phyloP scores from a whole-genome alignment of 1,140 invertebrate genomes.

The Epicauta chinensis region DNA sequence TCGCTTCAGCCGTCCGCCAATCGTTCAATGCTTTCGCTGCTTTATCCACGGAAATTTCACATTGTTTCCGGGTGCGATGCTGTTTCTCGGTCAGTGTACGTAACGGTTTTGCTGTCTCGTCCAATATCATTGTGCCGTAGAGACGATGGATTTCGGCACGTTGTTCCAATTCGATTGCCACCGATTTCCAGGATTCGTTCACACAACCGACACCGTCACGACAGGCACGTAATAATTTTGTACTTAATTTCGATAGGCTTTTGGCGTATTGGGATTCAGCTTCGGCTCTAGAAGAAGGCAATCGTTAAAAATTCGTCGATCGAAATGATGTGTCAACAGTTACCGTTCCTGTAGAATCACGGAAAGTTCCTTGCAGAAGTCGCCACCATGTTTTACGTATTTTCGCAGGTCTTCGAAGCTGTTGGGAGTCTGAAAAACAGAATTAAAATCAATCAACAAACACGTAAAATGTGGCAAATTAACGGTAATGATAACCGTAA shows the following conservation, averaged over 20 bases:
- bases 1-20: conserved; percentile 76
- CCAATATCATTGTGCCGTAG: conserved; percentile 60
- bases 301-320: not conserved
- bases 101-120: conserved; percentile 86
- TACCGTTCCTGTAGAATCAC: conserved; percentile 88
- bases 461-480: too few species aligned
- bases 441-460: too few species aligned
- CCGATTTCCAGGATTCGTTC: conserved; percentile 82
- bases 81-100: conserved; percentile 65
- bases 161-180: conserved; percentile 84
- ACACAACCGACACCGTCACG: conserved; percentile 73
- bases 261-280: conserved; percentile 86
- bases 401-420: conserved; percentile 88
- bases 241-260: conserved; percentile 77
- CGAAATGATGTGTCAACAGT: conserved; percentile 10
- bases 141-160: conserved; percentile 80
- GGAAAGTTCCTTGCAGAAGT: conserved; percentile 88
- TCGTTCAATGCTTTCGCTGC: conserved; percentile 73
- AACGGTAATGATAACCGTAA: too few species aligned
- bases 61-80: conserved; percentile 63
- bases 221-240: conserved; percentile 76
- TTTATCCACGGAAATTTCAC: conserved; percentile 81
- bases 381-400: conserved; percentile 88
- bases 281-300: conserved; percentile 68
- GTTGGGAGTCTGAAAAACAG: conserved; percentile 70